A percentile compares a stretch with the other conserved stretches of the same genome.
phyloP scores from a whole-genome alignment of 2,888 invertebrate species.

The Heliconius sara region DNA sequence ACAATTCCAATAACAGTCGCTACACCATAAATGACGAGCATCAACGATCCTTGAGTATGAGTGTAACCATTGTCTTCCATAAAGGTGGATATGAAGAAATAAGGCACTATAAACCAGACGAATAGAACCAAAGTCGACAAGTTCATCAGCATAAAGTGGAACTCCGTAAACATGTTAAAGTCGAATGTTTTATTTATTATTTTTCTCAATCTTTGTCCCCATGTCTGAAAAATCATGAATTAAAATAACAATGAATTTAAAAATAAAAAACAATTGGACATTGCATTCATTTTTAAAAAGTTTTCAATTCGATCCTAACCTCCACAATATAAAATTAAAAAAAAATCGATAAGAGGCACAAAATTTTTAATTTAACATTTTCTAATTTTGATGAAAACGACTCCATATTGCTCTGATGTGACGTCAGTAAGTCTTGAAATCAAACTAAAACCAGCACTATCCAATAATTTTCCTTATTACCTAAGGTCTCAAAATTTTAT shows the following conservation, averaged over 20 bases:
- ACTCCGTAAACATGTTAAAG: slow-evolving; percentile 92
- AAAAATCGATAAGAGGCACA: too few species aligned
- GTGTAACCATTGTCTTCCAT: slow-evolving; percentile 85
- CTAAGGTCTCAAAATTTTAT: neutral
- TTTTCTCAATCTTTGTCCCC: slow-evolving; percentile 87
- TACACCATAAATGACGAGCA: slow-evolving; percentile 93
- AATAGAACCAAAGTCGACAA: slow-evolving; percentile 95
- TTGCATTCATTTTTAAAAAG: neutral
- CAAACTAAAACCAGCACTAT: neutral
- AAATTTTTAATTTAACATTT: neutral
- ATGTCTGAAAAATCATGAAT: slow-evolving; percentile 83
- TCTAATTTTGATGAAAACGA: neutral
- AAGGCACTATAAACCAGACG: slow-evolving; percentile 97
- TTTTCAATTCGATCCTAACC: neutral
- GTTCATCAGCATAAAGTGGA: slow-evolving; percentile 92
- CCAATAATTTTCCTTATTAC: neutral
- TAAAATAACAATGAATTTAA: neutral
- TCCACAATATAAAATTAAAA: neutral
- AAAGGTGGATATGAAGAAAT: slow-evolving; percentile 95
- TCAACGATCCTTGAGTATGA: slow-evolving; percentile 88
- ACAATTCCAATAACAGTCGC: slow-evolving; percentile 96
- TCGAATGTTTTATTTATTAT: slow-evolving; percentile 89
- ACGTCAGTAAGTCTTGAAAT: neutral
- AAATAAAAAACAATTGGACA: neutral
- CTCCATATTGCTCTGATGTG: too few species aligned